These are phyloP conservation scores for Acrocephalus scirpaceus DNA, from an alignment of 2,797 vertebrate species.

Conservation along the genomic window DNA sequence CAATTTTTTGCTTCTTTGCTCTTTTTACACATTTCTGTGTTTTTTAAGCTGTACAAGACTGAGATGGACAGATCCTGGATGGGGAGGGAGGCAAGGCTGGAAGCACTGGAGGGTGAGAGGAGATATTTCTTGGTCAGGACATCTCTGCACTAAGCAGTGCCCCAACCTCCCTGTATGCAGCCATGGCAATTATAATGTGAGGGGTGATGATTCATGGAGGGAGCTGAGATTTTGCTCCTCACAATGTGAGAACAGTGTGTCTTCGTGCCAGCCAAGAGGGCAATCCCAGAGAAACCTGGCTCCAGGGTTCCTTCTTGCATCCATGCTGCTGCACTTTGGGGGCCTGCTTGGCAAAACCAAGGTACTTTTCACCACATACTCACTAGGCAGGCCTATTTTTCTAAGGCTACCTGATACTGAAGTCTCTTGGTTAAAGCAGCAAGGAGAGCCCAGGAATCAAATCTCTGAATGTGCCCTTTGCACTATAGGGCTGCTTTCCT, in stretches of 20 bases:
- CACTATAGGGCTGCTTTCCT: neutral
- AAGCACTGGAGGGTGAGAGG: neutral
- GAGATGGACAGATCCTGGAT: neutral
- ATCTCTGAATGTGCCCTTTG: neutral
- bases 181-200: rapidly evolving
- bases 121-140: neutral
- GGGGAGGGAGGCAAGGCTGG: neutral
- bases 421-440: neutral
- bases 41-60: neutral
- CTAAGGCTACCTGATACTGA: neutral
- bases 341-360: neutral
- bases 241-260: rapidly evolving
- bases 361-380: rapidly evolving
- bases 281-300: neutral
- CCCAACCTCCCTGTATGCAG: neutral
- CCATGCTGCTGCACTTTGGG: neutral
- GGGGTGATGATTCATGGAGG: neutral
- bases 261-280: neutral
- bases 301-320: neutral
- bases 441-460: neutral
- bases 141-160: neutral
- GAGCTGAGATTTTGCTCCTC: neutral
- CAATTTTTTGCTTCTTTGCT: neutral
- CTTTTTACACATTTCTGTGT: neutral
- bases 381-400: neutral